Conservation (phyloP, 64 coral and sea anemone species). For the Hydrozoanthus tunicans region DNA sequence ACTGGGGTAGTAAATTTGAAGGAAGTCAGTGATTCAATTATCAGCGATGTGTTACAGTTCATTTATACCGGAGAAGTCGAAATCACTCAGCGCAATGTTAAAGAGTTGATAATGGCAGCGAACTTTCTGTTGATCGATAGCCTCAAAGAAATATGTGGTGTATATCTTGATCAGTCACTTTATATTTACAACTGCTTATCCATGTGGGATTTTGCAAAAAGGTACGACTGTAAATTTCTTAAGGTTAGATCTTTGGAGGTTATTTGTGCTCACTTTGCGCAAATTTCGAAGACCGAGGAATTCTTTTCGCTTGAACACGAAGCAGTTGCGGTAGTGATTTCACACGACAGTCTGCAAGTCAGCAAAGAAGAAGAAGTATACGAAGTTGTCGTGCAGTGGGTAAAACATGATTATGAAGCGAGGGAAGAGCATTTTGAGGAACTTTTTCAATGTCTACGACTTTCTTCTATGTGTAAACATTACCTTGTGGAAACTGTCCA, state of each 20-base stretch:
- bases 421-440: constrained; percentile 59
- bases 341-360: constrained; percentile 65
- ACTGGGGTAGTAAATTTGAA: constrained; percentile 64
- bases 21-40: constrained; percentile 50
- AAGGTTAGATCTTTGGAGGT: constrained; percentile 52
- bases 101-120: constrained; percentile 76
- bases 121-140: constrained; percentile 77
- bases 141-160: constrained; percentile 66
- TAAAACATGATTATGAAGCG: constrained; percentile 62
- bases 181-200: constrained; percentile 77
- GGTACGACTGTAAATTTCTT: constrained; percentile 70
- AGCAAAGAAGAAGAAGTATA: constrained; percentile 80
- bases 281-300: constrained; percentile 82
- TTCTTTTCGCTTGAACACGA: constrained; percentile 58
- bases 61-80: constrained; percentile 35
- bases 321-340: constrained; percentile 60
- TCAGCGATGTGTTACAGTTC: constrained; percentile 65
- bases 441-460: constrained; percentile 64
- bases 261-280: constrained; percentile 78
- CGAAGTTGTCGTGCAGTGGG: constrained; percentile 73
- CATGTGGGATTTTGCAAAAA: constrained; percentile 72
- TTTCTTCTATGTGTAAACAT: constrained; percentile 74
- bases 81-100: constrained; percentile 72
- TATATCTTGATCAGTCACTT: constrained; percentile 63
- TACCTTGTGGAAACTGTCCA: constrained; percentile 79